Evolutionary conservation across 1,140 invertebrate species (phyloP), one percentile per base, ranked within the genome.

Genomic region (Drosophila pachea): DNA sequence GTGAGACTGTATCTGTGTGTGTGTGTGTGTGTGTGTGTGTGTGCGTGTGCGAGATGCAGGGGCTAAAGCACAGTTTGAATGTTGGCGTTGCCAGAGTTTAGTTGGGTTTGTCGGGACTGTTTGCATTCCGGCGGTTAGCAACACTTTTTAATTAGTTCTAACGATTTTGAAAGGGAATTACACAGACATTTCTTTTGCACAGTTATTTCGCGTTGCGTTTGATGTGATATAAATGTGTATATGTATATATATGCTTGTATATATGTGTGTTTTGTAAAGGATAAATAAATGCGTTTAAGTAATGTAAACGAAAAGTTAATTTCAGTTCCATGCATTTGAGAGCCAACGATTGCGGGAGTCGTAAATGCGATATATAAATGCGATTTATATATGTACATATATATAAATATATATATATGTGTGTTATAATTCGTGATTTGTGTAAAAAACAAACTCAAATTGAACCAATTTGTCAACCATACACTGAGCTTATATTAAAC

Each of bases 131-230:
- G 76, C 76, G 79, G 76, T 79, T 79, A 69, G 45, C 68, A 76
- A 70, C 60, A 69, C 68, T 53, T 84, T 83, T 84, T 79, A 83
- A 83, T 83, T 83, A 83, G 81, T 83, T 84, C 42, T 84, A 83
- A 83, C 65, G 73, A 83, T 84, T 78, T 78, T 68, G 65, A 78
- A 76, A 65, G 69, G 70, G 72, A 67, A 69, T 74, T 22, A 67
- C 69, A 76, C 67, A 48, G 76, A 40, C 45, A 43, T n/a, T 3
- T 43, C 4, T 5, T 12, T 43, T 12, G 69, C 53, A 55, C 50
- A 50, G 66, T 43, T 74, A 52, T 38, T 61, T 43, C 5, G 33
- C 45, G 47, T 33, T 42, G 38, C 22, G 35, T 40, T 35, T 63
- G 4, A 33, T n/a, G 35, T n/a, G n/a, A 12, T 49, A 14, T 50